Evolutionary conservation across 2,888 invertebrate species (phyloP).

Genomic region (Brachynemurus nebulosus): DNA sequence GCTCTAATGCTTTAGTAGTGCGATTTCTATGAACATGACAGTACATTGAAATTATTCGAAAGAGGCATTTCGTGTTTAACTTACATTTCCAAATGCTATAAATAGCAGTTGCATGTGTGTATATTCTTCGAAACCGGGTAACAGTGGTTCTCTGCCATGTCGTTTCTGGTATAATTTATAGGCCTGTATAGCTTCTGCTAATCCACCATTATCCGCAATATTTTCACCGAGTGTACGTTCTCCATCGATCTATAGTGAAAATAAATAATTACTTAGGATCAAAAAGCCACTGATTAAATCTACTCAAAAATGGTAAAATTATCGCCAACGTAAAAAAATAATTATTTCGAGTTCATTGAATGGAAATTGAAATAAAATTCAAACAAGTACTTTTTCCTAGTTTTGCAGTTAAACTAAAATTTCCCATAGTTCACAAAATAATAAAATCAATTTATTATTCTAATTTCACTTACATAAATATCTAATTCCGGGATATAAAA

Average conservation of each 20-base stretch:
- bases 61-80: slow-evolving; percentile 23
- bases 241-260: slow-evolving; percentile 57
- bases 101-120: slow-evolving; percentile 65
- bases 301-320: no score
- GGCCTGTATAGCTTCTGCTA: slow-evolving; percentile 57
- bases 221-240: slow-evolving; percentile 66
- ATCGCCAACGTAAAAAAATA: no score
- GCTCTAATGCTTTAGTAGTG: no score
- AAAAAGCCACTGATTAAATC: no score
- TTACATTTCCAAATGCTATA: slow-evolving; percentile 66
- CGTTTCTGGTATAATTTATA: slow-evolving; percentile 43
- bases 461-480: slow-evolving; percentile 37
- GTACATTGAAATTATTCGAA: no score
- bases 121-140: slow-evolving; percentile 62
- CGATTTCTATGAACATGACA: no score
- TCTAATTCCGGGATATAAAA: slow-evolving; percentile 50
- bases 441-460: neutral
- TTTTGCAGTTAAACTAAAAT: no score
- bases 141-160: slow-evolving; percentile 43
- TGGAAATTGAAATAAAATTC: no score
- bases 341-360: no score
- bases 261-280: no score
- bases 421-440: neutral
- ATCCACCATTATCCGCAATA: slow-evolving; percentile 71
- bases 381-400: no score